Evolutionary conservation across 2,797 vertebrate genomes (phyloP).

Genomic region (Darevskia mixta): DNA sequence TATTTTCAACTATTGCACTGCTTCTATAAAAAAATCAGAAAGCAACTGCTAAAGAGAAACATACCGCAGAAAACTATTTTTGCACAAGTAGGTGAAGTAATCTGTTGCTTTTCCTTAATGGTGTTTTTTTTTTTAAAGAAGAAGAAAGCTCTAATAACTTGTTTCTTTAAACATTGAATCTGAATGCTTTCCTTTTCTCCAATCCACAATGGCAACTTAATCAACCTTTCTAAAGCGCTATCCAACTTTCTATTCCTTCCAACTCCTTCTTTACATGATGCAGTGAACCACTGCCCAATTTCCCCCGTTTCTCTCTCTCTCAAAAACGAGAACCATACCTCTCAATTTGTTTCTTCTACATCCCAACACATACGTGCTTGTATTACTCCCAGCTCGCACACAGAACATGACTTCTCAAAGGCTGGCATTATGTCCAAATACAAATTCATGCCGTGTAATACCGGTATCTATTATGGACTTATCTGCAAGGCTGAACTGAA

Average conservation of each 20-base stretch:
- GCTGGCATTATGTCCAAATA: background rate
- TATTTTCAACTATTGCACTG: constrained; percentile 30
- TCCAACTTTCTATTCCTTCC: background rate
- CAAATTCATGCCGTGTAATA: background rate
- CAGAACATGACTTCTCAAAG: background rate
- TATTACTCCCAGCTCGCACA: background rate
- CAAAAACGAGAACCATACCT: background rate
- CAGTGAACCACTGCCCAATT: background rate
- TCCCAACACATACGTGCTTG: background rate
- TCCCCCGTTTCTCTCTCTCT: background rate
- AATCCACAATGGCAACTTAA: background rate
- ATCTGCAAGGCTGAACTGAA: background rate
- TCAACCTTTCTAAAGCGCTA: background rate
- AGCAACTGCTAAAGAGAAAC: constrained; percentile 27
- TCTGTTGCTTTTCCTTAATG: background rate
- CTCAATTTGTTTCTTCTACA: background rate
- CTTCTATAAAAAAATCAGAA: constrained; percentile 15
- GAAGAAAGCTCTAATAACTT: background rate
- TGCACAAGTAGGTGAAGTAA: background rate
- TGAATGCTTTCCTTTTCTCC: background rate
- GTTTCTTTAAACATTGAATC: no score
- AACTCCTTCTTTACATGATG: background rate
- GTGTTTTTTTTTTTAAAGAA: no score
- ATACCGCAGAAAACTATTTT: background rate
- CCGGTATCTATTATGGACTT: background rate